Evolutionary conservation across 2,113 vertebrate species (phyloP).

Genomic region (Malaclemys terrapin): DNA sequence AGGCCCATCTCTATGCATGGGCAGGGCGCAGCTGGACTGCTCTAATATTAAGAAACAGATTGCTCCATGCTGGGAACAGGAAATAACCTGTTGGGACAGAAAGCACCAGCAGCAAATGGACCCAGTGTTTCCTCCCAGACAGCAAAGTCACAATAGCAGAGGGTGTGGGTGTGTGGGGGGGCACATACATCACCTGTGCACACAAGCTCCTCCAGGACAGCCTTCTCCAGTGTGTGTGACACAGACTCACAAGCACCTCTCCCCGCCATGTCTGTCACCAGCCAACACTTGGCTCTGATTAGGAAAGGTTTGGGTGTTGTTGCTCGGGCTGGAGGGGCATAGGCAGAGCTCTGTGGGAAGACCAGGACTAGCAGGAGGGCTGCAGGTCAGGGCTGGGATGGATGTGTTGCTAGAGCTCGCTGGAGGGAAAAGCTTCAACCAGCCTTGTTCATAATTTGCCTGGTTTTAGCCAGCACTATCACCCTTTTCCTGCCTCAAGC

Average conservation of each 20-base stretch:
- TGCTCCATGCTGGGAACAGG: background rate
- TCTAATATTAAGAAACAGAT: background rate
- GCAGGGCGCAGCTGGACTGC: background rate
- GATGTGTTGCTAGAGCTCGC: background rate
- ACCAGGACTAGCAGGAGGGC: background rate
- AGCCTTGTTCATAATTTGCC: background rate
- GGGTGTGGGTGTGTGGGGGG: too few relatives aligned
- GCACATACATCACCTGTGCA: background rate
- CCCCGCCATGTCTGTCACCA: background rate
- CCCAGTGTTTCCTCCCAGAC: background rate
- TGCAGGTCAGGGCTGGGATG: background rate
- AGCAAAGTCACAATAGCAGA: background rate
- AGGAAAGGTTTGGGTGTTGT: background rate
- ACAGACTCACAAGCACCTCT: background rate
- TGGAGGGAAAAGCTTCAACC: background rate
- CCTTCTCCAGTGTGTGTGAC: background rate
- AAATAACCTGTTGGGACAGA: background rate
- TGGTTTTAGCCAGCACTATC: fast-evolving
- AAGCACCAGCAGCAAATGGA: background rate
- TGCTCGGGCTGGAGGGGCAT: background rate
- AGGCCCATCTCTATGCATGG: background rate
- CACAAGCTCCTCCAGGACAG: background rate
- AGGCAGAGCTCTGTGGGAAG: background rate
- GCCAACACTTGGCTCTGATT: background rate
- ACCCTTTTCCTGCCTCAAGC: fast-evolving